phyloP scores from a whole-genome alignment of 2,113 vertebrate species.

The Ranitomeya variabilis region DNA sequence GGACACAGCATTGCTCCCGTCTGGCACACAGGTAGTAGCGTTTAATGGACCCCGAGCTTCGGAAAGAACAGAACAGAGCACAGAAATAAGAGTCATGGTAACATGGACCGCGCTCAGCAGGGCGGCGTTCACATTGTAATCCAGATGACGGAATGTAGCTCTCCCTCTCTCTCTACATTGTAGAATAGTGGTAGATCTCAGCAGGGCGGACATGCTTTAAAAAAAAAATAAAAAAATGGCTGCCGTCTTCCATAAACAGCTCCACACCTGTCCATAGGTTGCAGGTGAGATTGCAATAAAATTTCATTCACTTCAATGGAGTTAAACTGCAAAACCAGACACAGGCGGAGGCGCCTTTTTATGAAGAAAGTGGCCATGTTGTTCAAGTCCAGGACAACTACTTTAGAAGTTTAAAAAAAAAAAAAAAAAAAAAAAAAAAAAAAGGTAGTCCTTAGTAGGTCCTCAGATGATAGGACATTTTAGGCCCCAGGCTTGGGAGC shows the following conservation, averaged over 20 bases:
- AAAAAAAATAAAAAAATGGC: too few relatives aligned
- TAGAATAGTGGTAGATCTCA: neutral
- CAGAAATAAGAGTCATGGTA: neutral
- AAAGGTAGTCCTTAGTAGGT: too few relatives aligned
- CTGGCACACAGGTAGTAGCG: neutral
- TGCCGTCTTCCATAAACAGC: neutral
- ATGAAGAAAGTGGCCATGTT: neutral
- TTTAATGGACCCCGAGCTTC: neutral
- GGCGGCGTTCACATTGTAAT: neutral
- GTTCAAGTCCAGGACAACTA: too few relatives aligned
- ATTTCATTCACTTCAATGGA: neutral
- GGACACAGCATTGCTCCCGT: neutral
- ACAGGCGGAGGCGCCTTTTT: neutral
- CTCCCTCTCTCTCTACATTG: neutral
- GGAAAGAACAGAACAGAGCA: neutral
- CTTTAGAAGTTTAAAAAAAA: neutral
- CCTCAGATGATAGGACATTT: too few relatives aligned
- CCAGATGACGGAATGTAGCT: constrained; percentile 39
- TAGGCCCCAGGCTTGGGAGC: too few relatives aligned
- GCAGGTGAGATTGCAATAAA: neutral
- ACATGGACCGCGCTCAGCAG: neutral
- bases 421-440: neutral
- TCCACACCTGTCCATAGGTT: neutral
- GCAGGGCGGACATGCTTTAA: neutral
- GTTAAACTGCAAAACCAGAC: neutral